A percentile compares a stretch with the other conserved stretches of the same genome.
phyloP scores from a whole-genome alignment of 1,140 invertebrate genomes.

The Muscidifurax raptorellus region DNA sequence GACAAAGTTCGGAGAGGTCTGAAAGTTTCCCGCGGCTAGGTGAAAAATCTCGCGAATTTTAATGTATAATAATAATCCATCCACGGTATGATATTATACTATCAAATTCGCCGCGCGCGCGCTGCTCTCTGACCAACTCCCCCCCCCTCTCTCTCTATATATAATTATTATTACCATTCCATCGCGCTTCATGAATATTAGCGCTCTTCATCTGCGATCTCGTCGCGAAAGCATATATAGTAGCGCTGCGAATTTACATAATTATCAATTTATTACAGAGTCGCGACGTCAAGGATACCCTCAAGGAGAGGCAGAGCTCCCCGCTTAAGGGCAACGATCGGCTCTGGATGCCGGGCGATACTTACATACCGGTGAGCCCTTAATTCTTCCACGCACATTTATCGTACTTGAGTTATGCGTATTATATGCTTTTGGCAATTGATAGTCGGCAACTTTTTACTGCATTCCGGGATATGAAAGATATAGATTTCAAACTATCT shows the following conservation, averaged over 20 bases:
- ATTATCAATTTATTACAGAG: slow-evolving; percentile 60
- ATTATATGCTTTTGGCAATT: no score
- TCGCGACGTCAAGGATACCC: slow-evolving; percentile 62
- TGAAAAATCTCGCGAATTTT: no score
- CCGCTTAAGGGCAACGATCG: slow-evolving; percentile 78
- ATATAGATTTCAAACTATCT: neutral
- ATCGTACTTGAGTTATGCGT: neutral
- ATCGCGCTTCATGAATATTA: neutral
- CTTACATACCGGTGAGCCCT: slow-evolving; percentile 82
- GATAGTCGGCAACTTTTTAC: no score
- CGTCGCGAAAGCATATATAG: neutral
- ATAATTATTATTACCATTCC: neutral
- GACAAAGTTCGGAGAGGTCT: no score
- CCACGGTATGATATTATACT: no score
- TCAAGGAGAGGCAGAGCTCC: slow-evolving; percentile 63
- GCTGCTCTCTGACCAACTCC: no score
- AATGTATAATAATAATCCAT: no score
- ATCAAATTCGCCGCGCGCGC: no score
- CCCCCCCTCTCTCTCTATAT: neutral
- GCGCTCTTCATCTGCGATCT: neutral
- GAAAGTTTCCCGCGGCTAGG: no score
- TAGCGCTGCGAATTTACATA: slow-evolving; percentile 10
- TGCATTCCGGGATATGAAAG: no score
- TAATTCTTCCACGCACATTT: neutral
- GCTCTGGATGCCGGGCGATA: slow-evolving; percentile 87